These are phyloP conservation scores for Corythornis leucogaster DNA, from an alignment of 2,797 vertebrate species.

Conservation along the genomic window DNA sequence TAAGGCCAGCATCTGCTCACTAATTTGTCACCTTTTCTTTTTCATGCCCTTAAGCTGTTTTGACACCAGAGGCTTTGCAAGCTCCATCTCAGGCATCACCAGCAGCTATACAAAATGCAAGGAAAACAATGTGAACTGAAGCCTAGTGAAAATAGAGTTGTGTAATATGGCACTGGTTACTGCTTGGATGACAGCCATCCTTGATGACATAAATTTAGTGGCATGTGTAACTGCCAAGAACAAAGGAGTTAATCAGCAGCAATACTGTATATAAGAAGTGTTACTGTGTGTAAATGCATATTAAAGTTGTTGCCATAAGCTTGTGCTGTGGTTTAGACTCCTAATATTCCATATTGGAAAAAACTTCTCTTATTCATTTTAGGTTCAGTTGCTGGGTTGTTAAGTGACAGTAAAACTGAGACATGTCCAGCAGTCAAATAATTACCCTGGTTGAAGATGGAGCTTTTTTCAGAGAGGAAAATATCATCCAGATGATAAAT, in stretches of 20 bases:
- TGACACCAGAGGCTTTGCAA: conserved; percentile 23
- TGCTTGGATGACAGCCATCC: conserved; percentile 28
- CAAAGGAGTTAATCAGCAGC: conserved; percentile 53
- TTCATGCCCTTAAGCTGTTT: conserved; percentile 36
- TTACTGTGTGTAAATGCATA: conserved; percentile 36
- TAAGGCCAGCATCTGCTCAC: conserved; percentile 22
- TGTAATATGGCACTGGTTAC: conserved; percentile 52
- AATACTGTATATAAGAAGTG: not conserved
- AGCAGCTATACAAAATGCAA: not conserved
- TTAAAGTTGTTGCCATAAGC: conserved; percentile 16
- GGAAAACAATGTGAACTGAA: conserved; percentile 35
- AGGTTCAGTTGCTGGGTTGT: conserved; percentile 5
- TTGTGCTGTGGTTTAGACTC: conserved; percentile 24
- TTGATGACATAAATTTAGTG: conserved; percentile 55
- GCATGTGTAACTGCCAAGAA: conserved; percentile 19
- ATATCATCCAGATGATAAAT: conserved; percentile 52
- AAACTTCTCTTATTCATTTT: not conserved
- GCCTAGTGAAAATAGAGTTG: conserved; percentile 50
- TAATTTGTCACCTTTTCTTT: conserved; percentile 47
- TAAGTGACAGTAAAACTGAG: not conserved
- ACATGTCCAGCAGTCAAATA: not conserved
- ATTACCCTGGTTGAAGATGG: not conserved
- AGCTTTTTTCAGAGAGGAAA: conserved; percentile 36
- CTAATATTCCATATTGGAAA: conserved; percentile 3
- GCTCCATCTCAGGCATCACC: not conserved